Percentiles rank a stretch among this genome's conserved stretches.
Conservation (phyloP, 2,888 invertebrate genomes). For the Dysmachus trigonus region DNA sequence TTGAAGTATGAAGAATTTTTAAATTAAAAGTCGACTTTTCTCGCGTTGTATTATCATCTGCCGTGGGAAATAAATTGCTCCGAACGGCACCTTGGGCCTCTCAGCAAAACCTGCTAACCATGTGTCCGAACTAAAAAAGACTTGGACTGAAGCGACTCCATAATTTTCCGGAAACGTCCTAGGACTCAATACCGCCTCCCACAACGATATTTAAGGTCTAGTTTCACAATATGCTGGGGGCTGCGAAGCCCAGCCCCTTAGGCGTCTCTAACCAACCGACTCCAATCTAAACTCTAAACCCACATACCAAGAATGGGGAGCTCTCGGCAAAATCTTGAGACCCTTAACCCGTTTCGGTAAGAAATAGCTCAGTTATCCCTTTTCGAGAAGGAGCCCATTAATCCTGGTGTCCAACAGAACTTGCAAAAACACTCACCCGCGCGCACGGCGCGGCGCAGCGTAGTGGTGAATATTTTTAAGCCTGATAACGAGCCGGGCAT, state of each 20-base stretch:
- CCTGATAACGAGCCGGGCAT: conserved; percentile 14
- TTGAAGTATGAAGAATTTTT: too few species aligned
- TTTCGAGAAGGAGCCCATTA: background rate
- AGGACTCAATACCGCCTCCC: background rate
- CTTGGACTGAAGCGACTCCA: background rate
- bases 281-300: background rate
- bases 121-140: background rate
- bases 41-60: too few species aligned
- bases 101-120: background rate
- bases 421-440: conserved; percentile 8
- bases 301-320: background rate
- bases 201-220: background rate
- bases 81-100: background rate
- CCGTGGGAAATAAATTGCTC: background rate
- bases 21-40: too few species aligned
- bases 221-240: background rate
- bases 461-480: conserved; percentile 32
- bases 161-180: background rate
- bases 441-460: background rate
- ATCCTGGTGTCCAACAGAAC: background rate
- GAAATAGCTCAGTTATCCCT: background rate
- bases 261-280: too few species aligned
- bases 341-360: background rate
- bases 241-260: background rate
- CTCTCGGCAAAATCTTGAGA: background rate